Evolutionary conservation across 2,797 vertebrate species (phyloP), one percentile per base, ranked within the genome.

Genomic region (Gila robusta): DNA sequence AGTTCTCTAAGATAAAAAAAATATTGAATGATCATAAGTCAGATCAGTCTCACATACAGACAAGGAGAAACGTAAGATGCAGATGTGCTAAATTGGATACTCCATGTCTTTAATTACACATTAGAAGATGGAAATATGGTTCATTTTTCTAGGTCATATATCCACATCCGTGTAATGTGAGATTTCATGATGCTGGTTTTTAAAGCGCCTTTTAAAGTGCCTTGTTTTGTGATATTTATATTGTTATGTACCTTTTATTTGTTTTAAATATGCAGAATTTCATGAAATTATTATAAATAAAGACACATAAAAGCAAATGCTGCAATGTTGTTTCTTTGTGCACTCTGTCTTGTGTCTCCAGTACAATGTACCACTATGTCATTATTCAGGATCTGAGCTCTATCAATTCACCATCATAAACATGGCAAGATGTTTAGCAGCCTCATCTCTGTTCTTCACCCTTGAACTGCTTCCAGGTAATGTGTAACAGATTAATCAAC

Each of bases 401-500:
- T 32, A 8, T 62, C n/a, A 73, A 10, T 47, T 35, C 37, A 32
- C 62, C 17, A 23, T 78, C 23, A 54, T 5, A n/a, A 32, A 16
- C 8, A 1, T 59, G 52, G 0, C 10, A 72, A 59, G 19, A 23
- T 62, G 26, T 62, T 56, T 47, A 59, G 17, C 35, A 23, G n/a
- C n/a, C 32, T 37, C 44, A n/a, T 49, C 62, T 52, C 14, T 82
- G n/a, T 44, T 72, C 67, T 59, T 82, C 37, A 82, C n/a, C 35
- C 14, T 56, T 72, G 81, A 59, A 59, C 80, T 74, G 12, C 17
- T 44, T 52, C 37, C 28, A 39, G 11, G 49, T 41, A 21, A 23
- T 26, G 17, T 5, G 10, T 71, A 26, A 41, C 5, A 12, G 28
- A 71, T 59, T 26, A 71, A 83, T 62, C 35, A 74, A 35, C 62